These are phyloP conservation scores for Meliscaeva auricollis DNA, from an alignment of 2,888 invertebrate genomes.

Conservation along the genomic window DNA sequence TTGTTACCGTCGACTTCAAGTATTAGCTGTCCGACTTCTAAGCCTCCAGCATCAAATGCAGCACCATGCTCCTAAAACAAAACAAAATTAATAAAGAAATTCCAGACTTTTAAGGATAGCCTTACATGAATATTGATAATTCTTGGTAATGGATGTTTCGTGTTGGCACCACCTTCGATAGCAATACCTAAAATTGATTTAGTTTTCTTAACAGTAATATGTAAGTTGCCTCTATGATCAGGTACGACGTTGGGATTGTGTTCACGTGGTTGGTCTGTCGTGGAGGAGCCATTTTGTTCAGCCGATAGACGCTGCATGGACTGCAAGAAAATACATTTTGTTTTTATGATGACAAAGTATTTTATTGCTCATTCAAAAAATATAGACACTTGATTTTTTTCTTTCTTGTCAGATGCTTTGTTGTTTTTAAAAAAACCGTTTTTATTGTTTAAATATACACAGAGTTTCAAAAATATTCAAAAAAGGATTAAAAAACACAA, in stretches of 20 bases:
- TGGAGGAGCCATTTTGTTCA: constrained; percentile 86
- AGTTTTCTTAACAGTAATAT: constrained; percentile 95
- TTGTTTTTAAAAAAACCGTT: constrained; percentile 2
- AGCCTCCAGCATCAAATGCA: constrained; percentile 95
- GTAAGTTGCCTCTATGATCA: constrained; percentile 94
- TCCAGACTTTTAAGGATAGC: constrained; percentile 56
- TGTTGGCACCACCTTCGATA: constrained; percentile 98
- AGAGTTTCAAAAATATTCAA: neutral
- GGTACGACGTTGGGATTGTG: constrained; percentile 89
- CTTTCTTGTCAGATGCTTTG: neutral
- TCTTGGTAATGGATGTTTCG: constrained; percentile 96
- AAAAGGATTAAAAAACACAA: neutral
- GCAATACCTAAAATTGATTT: constrained; percentile 98
- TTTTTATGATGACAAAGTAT: neutral
- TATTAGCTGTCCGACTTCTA: constrained; percentile 97
- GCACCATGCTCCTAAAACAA: constrained; percentile 94
- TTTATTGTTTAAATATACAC: constrained; percentile 5
- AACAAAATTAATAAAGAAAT: neutral
- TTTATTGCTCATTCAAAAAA: neutral
- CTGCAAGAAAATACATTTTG: constrained; percentile 82
- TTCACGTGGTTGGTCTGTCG: constrained; percentile 85
- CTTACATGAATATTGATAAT: constrained; percentile 98
- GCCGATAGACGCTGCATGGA: constrained; percentile 90
- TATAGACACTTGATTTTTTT: constrained; percentile 1
- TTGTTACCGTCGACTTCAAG: constrained; percentile 94